Evolutionary conservation across 2,113 vertebrate species (phyloP), one percentile per base, ranked within the genome.

Genomic region (Bos taurus): DNA sequence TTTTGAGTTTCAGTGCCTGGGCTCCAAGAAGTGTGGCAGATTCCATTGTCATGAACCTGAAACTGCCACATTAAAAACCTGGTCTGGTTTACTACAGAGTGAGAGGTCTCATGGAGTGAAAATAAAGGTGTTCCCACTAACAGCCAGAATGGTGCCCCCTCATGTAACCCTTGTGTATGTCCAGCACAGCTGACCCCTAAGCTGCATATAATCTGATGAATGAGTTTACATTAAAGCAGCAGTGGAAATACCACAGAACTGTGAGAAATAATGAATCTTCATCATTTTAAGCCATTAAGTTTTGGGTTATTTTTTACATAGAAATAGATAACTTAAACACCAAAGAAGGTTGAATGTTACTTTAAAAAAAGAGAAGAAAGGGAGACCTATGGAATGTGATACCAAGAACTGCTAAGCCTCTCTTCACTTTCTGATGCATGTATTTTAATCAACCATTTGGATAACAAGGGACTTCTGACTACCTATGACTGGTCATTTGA

Each of bases 351-450:
- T 90, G 28, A 83, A 46, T 80, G 77, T 82, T 62, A 50, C 3
- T 50, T 80, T 7, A 23, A 80, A 93, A 78, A 77, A n/a, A 46
- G 43, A 16, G 50, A 67, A 87, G 15, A 46, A 56, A 78, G 56
- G 25, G 30, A 84, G 52, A 81, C 28, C 8, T 2, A 43, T 30
- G 7, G 40, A 87, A 62, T 3, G 85, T 3, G 4, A 81, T 60
- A 4, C 21, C 43, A 43, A 96, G n/a, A 94, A 94, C 17, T 90
- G 25, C 11, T 71, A 19, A 74, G 50, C 36, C 40, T 91, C 62
- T 40, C 36, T 81, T 74, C 5, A 25, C 12, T 36, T 94, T 52
- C 52, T 64, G 23, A 64, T 28, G 17, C 12, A 30, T 3, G 2
- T 52, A 80, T 25, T 54, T 90, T 93, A 16, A 59, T 33, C 43